phyloP scores from a whole-genome alignment of 1,140 invertebrate genomes.

The Pachypeltis micranthus region DNA sequence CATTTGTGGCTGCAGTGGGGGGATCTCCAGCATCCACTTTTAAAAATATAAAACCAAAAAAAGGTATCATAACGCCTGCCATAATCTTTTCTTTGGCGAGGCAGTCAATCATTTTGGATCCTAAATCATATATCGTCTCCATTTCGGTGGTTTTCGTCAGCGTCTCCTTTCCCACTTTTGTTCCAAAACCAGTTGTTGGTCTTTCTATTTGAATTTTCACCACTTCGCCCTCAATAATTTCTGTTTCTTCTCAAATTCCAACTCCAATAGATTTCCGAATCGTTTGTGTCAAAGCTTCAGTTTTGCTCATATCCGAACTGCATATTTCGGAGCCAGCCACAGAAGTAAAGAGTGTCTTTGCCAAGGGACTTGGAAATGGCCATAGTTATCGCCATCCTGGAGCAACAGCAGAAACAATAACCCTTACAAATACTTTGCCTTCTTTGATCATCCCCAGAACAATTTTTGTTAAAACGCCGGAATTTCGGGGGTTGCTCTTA shows the following conservation, averaged over 20 bases:
- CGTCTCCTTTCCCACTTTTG: conserved; percentile 78
- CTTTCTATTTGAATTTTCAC: conserved; percentile 95
- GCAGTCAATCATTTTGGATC: conserved; percentile 96
- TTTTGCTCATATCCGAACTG: conserved; percentile 98
- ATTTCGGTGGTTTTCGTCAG: conserved; percentile 96
- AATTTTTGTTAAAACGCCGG: conserved; percentile 83
- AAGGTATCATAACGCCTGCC: too few species aligned
- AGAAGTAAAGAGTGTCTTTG: conserved; percentile 90
- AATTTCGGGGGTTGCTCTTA: too few species aligned
- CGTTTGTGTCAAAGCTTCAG: conserved; percentile 93
- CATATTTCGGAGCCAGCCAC: conserved; percentile 98
- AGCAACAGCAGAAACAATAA: conserved; percentile 86
- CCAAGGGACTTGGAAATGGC: conserved; percentile 90
- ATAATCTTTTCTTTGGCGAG: conserved; percentile 94
- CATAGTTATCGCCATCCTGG: conserved; percentile 97
- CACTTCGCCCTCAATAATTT: conserved; percentile 98
- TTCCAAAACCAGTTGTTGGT: conserved; percentile 78
- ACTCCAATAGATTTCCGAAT: conserved; percentile 96
- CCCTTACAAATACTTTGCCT: conserved; percentile 92
- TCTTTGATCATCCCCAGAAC: conserved; percentile 97
- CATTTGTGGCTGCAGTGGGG: too few species aligned
- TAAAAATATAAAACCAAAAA: too few species aligned
- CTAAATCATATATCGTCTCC: conserved; percentile 98
- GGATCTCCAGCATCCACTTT: too few species aligned
- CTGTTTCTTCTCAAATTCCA: conserved; percentile 91